Conservation (phyloP, 2,113 vertebrate species). For the Dascyllus trimaculatus region DNA sequence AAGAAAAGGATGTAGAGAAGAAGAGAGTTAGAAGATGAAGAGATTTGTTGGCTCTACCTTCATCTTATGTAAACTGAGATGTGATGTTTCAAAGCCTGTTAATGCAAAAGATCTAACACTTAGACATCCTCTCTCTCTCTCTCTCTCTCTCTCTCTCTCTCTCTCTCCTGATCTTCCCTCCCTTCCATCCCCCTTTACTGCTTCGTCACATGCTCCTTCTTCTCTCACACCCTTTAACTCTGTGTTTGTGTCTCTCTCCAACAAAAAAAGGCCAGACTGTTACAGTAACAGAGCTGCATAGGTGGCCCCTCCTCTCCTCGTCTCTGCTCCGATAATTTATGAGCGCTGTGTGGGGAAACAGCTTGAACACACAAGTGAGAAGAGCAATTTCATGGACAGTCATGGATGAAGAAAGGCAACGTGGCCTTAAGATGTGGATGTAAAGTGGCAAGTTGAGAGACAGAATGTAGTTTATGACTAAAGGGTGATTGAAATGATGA, state of each 20-base stretch:
- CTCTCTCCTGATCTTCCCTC: not conserved
- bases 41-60: constrained; percentile 24
- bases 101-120: constrained; percentile 38
- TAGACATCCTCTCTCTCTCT: constrained; percentile 1
- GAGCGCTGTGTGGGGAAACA: constrained; percentile 42
- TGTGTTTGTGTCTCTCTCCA: not conserved
- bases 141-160: too few relatives aligned
- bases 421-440: constrained; percentile 22
- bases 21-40: not conserved
- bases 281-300: constrained; percentile 27
- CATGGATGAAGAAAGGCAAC: constrained; percentile 28
- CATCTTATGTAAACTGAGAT: constrained; percentile 50
- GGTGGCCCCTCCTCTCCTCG: constrained; percentile 17
- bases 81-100: constrained; percentile 48
- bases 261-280: constrained; percentile 21
- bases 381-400: constrained; percentile 32
- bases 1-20: not conserved
- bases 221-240: not conserved
- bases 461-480: not conserved
- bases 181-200: not conserved
- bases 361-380: constrained; percentile 14
- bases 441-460: constrained; percentile 42
- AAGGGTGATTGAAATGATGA: constrained; percentile 23
- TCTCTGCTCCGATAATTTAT: constrained; percentile 43
- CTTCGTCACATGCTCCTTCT: not conserved